Conservation (phyloP, 1,140 invertebrate genomes). For the Eriocheir sinensis region DNA sequence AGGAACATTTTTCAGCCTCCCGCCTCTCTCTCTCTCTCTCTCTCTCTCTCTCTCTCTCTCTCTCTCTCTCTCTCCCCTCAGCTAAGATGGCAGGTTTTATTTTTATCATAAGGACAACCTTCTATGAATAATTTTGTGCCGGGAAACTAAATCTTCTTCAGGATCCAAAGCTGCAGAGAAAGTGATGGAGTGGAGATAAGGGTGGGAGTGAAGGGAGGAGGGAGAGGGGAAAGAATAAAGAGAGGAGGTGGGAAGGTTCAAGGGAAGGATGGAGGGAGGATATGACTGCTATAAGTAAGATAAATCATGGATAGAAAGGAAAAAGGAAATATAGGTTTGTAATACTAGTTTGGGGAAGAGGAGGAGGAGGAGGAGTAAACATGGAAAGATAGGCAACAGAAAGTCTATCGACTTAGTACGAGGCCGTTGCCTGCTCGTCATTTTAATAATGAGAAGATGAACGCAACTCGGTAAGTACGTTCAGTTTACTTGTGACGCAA, state of each 20-base stretch:
- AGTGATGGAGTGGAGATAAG: neutral
- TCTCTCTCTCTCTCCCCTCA: neutral
- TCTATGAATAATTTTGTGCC: neutral
- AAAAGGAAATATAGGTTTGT: neutral
- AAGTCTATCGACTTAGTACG: too few species aligned
- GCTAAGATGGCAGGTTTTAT: too few species aligned
- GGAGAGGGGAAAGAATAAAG: neutral
- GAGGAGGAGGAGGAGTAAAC: too few species aligned
- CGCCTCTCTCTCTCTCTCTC: neutral
- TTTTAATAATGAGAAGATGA: too few species aligned
- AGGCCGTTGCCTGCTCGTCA: too few species aligned
- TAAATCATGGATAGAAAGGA: neutral
- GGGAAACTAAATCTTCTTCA: neutral
- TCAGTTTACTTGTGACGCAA: too few species aligned
- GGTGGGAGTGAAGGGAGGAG: neutral
- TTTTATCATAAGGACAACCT: neutral
- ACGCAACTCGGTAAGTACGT: too few species aligned
- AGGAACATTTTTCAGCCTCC: too few species aligned
- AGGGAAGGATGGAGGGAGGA: too few species aligned
- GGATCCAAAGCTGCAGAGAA: neutral
- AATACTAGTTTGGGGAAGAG: too few species aligned
- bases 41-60: constrained; percentile 4
- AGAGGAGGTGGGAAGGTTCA: neutral
- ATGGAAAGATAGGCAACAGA: too few species aligned
- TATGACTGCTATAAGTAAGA: too few species aligned